A percentile compares a stretch with the other conserved stretches of the same genome.
These are phyloP conservation scores for Oreochromis niloticus DNA, from an alignment of 2,113 vertebrate genomes.

Conservation along the genomic window DNA sequence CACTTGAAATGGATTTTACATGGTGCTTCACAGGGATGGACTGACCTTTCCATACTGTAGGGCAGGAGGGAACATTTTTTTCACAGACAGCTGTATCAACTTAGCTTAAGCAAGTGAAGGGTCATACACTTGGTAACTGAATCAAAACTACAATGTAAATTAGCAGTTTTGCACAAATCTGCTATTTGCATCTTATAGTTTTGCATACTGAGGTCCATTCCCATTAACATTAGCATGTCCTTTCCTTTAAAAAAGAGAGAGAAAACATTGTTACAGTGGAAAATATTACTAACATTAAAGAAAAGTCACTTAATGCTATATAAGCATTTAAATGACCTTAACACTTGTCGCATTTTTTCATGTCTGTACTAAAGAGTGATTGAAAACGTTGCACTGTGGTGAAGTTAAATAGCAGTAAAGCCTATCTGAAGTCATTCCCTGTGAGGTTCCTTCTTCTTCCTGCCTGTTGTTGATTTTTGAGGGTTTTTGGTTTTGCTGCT, in stretches of 20 bases:
- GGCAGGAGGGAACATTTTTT: fast-evolving
- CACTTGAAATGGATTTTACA: not conserved
- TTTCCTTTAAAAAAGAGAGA: not conserved
- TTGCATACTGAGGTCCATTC: not conserved
- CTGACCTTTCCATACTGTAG: not conserved
- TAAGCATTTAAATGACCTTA: not conserved
- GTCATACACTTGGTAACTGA: not conserved
- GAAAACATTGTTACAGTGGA: not conserved
- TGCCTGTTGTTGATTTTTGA: fast-evolving
- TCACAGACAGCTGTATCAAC: fast-evolving
- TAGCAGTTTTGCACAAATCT: not conserved
- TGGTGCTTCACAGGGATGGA: not conserved
- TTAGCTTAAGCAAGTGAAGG: not conserved
- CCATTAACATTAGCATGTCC: fast-evolving
- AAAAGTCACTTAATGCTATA: not conserved
- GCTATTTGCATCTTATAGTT: not conserved
- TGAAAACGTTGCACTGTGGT: not conserved
- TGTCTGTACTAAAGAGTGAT: fast-evolving
- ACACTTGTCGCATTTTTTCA: fast-evolving
- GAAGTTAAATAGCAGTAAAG: not conserved
- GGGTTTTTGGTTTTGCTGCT: fast-evolving
- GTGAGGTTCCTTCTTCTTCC: not conserved
- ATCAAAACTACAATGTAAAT: not conserved
- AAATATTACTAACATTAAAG: not conserved
- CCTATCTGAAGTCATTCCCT: not conserved